Conservation (phyloP, 2,113 vertebrate genomes). For the Lophochroa leadbeateri region DNA sequence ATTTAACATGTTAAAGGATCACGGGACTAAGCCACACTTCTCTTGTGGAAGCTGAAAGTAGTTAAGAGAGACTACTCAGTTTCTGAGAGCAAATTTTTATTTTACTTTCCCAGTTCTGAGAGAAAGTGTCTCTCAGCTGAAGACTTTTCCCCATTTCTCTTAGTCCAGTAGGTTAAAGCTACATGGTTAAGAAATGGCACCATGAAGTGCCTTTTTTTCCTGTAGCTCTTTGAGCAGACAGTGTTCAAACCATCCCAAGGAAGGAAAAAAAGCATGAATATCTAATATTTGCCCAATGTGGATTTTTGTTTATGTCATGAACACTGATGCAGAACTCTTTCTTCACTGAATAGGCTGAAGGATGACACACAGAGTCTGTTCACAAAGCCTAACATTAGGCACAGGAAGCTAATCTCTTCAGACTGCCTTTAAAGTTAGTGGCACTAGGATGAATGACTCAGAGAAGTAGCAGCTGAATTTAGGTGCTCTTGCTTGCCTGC, state of each 20-base stretch:
- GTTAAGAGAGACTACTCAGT: neutral
- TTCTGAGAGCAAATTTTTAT: neutral
- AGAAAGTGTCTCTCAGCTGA: neutral
- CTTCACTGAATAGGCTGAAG: neutral
- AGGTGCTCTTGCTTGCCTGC: neutral
- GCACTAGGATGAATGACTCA: neutral
- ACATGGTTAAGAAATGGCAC: neutral
- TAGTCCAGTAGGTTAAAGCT: neutral
- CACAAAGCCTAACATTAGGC: neutral
- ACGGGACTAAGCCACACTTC: neutral
- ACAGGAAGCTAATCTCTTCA: neutral
- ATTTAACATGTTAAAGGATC: neutral
- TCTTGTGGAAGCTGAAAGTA: neutral
- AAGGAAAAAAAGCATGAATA: neutral
- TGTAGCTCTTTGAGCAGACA: neutral
- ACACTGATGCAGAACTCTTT: neutral
- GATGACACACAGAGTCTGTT: neutral
- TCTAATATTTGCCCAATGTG: neutral
- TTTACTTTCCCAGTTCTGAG: neutral
- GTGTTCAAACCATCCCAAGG: neutral
- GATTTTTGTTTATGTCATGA: neutral
- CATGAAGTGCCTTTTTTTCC: neutral
- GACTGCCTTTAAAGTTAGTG: neutral
- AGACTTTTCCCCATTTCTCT: neutral
- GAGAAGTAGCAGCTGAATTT: neutral